phyloP scores from a whole-genome alignment of 2,113 vertebrate species.

The Dicentrarchus labrax region DNA sequence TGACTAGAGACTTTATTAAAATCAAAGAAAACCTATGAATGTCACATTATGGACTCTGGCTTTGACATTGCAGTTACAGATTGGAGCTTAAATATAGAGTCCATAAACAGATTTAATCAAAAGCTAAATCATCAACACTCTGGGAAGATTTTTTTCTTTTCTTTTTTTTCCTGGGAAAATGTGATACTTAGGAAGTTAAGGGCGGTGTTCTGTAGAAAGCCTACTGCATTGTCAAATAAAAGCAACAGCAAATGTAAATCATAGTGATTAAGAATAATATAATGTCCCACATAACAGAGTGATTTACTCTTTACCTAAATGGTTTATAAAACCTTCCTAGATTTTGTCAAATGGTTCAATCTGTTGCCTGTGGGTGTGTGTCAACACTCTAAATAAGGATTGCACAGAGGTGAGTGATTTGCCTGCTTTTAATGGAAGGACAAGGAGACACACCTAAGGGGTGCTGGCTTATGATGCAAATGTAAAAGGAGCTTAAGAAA shows the following conservation, averaged over 20 bases:
- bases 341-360: background rate
- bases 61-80: background rate
- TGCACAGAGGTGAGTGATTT: constrained; percentile 47
- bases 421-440: constrained; percentile 60
- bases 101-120: background rate
- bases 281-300: background rate
- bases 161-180: background rate
- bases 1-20: background rate
- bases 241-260: background rate
- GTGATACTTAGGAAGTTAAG: background rate
- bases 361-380: constrained; percentile 20
- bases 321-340: background rate
- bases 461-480: constrained; percentile 53
- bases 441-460: constrained; percentile 56
- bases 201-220: background rate
- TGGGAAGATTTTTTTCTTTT: background rate
- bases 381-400: constrained; percentile 34
- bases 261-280: background rate
- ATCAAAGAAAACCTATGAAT: background rate
- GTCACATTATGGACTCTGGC: too few relatives aligned
- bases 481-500: constrained; percentile 54
- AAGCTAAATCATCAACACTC: background rate
- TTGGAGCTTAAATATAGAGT: background rate
- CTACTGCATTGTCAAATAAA: background rate
- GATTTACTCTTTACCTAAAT: background rate